Base-by-base conservation (phyloP, 2,888 invertebrate species). In the Melanophora roralis region DNA sequence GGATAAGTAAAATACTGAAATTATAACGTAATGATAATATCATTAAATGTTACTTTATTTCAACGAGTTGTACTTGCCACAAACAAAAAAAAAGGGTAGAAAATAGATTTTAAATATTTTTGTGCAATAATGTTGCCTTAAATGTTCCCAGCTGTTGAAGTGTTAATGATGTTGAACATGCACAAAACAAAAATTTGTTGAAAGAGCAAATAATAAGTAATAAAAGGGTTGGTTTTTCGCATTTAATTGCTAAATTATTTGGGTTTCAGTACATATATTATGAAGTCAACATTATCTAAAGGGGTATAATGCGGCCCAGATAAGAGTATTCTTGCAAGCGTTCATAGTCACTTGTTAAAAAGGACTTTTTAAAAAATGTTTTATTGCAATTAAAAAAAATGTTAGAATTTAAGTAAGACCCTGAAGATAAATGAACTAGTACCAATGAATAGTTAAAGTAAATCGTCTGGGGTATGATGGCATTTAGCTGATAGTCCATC, bases 131-230 rank as follows among this genome's bases (percentile, higher is more conserved):
- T 57, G 9, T 36, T 23, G 9, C 34, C 43, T 45, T 45, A 43
- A 43, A 57, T 16, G 9, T 45, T 49, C 45, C 45, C 79, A 79
- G 79, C 76, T 80, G 79, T 80, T 75, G 79, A 80, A 72, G 79
- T 80, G 79, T 62, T 80, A 80, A 80, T 76, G 75, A 76, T 76
- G 79, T 72, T 67, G 75, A 72, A 75, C 75, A 79, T 79, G 67
- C 53, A 72, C 65, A 79, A n/a, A 34, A 23, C 12, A 23, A 14
- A 36, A 38, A 49, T 14, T 19, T 55, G 34, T 55, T n/a, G 32
- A 14, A 34, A 45, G 14, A 16, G 9, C 19, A 40, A 68, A 16
- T 9, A 34, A 57, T 16, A 4, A 49, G n/a, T 21, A 47, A 62
- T 43, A 43, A 65, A 74, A 69, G 76, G 69, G 68, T 76, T 77